Base-by-base conservation (phyloP, 2,797 vertebrate genomes). In the Myotis myotis region DNA sequence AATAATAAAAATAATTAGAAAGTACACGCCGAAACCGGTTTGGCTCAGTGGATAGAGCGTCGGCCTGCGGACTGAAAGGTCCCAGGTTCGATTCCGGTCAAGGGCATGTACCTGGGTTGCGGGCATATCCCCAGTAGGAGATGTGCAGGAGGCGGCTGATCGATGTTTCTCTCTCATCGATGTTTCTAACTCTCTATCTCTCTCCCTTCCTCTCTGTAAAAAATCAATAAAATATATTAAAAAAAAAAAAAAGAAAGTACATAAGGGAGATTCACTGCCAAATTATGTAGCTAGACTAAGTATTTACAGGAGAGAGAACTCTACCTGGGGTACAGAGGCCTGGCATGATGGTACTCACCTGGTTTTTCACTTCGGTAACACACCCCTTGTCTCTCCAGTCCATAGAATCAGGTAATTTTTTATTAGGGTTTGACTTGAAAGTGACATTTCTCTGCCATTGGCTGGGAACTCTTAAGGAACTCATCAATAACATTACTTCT, bases 331-430 rank as follows among this genome's bases (percentile, higher is more conserved):
- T 13, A 8, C 47, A 41, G 53, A 79, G 38, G 38, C 16, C n/a
- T 33, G 53, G 51, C 38, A 22, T 66, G 33, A 23, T 41, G 25
- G 60, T 7, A 86, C 96, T 74, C 44, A 99, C 99, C 99, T 99
- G 99, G 91, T 97, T 97, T 96, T 99, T 99, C 82, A 99, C 99
- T 0, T 80, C 57, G 0, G 99, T 99, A 71, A 99, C 99, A 0
- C 95, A 99, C 0, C 98, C 99, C 36, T 98, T 98, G 10, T 98
- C 91, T 93, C 99, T 98, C 99, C 99, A 99, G 98, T 99, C 99
- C 96, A 99, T 0, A 0, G 95, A 91, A 64, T 98, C 98, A 0
- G 99, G 99, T 22, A 98, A 0, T 0, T 9, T 16, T 0, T n/a
- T 13, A 1, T 93, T 90, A 0, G 97, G 15, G 0, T 47, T 62